Base-by-base conservation (phyloP, 2,797 vertebrate genomes). In the Ciconia nigra region DNA sequence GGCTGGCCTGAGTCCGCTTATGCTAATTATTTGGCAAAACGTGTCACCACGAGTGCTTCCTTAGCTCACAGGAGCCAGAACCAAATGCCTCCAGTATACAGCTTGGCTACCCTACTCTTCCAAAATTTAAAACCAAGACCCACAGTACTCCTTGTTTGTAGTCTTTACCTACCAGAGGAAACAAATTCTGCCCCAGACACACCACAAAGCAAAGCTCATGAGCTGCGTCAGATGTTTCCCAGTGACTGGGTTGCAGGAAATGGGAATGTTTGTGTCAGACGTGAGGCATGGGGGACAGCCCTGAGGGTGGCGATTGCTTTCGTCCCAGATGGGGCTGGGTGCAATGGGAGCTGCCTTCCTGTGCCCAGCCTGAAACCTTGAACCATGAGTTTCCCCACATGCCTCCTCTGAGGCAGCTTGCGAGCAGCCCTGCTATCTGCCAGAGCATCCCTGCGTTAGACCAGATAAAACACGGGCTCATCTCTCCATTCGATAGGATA, bases 381-480 rank as follows among this genome's bases (percentile, higher is more conserved):
- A 94, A 57, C 47, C 4, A 10, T 4, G 19, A 52, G 4, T 73
- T 83, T 67, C 29, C 24, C 13, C 22, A 31, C 4, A 24, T 66
- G 57, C 22, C 46, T 65, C 37, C n/a, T 31, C 25, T 0, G 0
- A 51, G 29, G 39, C n/a, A 78, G 62, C 58, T 17, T 39, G 9
- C 67, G 19, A 69, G 29, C 33, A 74, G 57, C 20, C n/a, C 33
- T 55, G 35, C 39, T 54, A 26, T 13, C 70, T 51, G 58, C 12
- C 73, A 62, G 17, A 84, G 26, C 1, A 0, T 61, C 39, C 59
- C 44, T 71, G 47, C 3, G 0, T 78, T 51, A 65, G 25, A 52
- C 39, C 1, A 0, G 51, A 9, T 55, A 84, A 94, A 90, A 79
- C 0, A 0, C 28, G n/a, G 54, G 26, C 55, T 91, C 5, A 0